Evolutionary conservation across 2,888 invertebrate genomes (phyloP), one percentile per base, ranked within the genome.

Genomic region (Eremobia ochroleuca): DNA sequence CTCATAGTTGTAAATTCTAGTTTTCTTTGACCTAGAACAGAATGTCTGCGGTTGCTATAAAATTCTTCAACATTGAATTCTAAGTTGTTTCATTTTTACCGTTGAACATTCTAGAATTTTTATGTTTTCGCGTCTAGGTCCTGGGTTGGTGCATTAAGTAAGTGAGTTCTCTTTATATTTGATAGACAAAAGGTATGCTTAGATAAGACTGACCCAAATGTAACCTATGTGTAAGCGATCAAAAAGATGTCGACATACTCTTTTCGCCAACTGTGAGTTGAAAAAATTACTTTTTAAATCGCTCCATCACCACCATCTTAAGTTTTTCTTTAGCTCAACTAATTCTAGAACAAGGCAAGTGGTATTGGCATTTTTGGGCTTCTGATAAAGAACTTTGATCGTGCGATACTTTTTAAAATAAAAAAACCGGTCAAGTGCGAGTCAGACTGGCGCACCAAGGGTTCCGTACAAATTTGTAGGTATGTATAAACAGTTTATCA

Each of bases 1-100:
- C 85, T 89, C 90, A 84, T 87, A 91, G 90, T 90, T 89, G 90
- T 92, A 92, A 91, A 92, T 91, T 92, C 89, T 79, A 91, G 89
- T 91, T 92, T 91, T 89, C 89, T 89, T 88, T 86, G 73, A 76
- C 81, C 85, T 87, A 83, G 72, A 82, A 68, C 69, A 79, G 73
- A 73, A 76, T 81, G 79, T 80, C 59, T 80, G 73, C 72, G 86
- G 78, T 73, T 76, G 74, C 77, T 68, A 77, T 77, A 87, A 83
- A 81, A 85, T 83, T 87, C 65, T 74, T 80, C 64, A 73, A 77
- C 67, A 85, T 82, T 82, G 83, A 85, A 85, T 75, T 80, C 46
- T 58, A 67, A 18, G 40, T 64, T 82, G 61, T 81, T 82, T 85
- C 85, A 73, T 82, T 81, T 81, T 78, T 55, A 6, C 66, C 6